Conservation (phyloP, 53 echinoderm and acorn worm species). For the Echinometra lucunter region DNA sequence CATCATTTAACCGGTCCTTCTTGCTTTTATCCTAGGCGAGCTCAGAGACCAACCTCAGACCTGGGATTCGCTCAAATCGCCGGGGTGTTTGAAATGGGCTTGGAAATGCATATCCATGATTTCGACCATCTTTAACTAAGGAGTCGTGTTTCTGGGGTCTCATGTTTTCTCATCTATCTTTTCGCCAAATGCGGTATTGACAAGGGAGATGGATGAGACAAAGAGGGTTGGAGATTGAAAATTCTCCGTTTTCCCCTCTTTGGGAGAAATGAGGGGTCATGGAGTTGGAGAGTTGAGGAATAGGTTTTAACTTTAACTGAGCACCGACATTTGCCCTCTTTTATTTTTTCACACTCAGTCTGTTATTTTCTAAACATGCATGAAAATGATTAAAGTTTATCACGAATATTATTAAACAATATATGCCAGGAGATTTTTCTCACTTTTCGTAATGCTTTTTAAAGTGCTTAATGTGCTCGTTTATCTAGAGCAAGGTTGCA, state of each 20-base stretch:
- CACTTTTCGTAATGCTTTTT: too few relatives aligned
- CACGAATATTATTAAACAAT: too few relatives aligned
- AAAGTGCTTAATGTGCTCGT: too few relatives aligned
- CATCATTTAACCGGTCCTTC: neutral
- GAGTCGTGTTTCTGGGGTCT: conserved; percentile 13
- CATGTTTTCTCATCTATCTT: neutral
- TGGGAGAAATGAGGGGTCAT: neutral
- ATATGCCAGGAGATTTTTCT: too few relatives aligned
- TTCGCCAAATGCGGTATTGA: neutral
- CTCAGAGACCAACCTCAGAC: neutral
- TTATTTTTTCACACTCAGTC: too few relatives aligned
- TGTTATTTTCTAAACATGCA: too few relatives aligned
- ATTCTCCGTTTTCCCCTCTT: too few relatives aligned
- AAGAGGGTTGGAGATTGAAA: neutral
- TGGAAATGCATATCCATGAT: conserved; percentile 50
- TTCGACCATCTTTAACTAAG: neutral
- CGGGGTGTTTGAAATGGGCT: conserved; percentile 45
- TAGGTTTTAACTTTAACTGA: too few relatives aligned
- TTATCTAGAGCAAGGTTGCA: too few relatives aligned
- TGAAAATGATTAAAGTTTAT: too few relatives aligned
- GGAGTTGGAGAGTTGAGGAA: neutral
- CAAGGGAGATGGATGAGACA: neutral
- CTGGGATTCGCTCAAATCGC: conserved; percentile 11
- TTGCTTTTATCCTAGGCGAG: neutral
- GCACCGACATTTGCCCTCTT: too few relatives aligned